Base-by-base conservation (phyloP, 2,113 vertebrate genomes). In the Psophia crepitans region DNA sequence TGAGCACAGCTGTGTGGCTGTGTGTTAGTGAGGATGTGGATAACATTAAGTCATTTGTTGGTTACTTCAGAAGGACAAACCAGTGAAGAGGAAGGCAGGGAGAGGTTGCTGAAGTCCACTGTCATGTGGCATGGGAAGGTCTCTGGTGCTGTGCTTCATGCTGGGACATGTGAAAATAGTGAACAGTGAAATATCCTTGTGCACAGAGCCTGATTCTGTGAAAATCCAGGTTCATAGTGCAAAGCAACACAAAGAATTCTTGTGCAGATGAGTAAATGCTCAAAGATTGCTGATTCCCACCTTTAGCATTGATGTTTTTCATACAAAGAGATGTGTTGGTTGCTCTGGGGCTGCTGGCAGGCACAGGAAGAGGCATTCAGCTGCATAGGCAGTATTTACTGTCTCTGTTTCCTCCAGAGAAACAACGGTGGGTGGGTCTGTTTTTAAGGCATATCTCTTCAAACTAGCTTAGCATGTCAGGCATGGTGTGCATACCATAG, bases 381-480 rank as follows among this genome's bases (percentile, higher is more conserved):
- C 77, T 87, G 65, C 84, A 58, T 30, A 87, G 74, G 57, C 89
- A 93, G 35, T 91, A 14, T 91, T 90, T 95, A 61, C 84, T 87
- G 56, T 71, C 81, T 48, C n/a, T 17, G 1, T 92, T 96, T 96
- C 87, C 69, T 94, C 23, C 51, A 68, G 73, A 71, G 48, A 71
- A 96, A 64, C 43, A 84, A 8, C 65, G 16, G 65, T 48, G 58
- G 65, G 77, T 0, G 13, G 30, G 35, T 44, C 87, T 82, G 89
- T 14, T 33, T 94, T 84, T 82, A 68, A 35, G 3, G 1, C 24
- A 0, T 76, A 54, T 49, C 84, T 48, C 57, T 84, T 89, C 1
- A 0, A 51, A 51, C 41, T 75, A 35, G 53, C 56, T 87, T 78
- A 93, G 81, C 65, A 39, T 35, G 39, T 81, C 39, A 1, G 5